These are phyloP conservation scores for Zonotrichia leucophrys DNA, from an alignment of 2,113 vertebrate genomes.

Conservation along the genomic window DNA sequence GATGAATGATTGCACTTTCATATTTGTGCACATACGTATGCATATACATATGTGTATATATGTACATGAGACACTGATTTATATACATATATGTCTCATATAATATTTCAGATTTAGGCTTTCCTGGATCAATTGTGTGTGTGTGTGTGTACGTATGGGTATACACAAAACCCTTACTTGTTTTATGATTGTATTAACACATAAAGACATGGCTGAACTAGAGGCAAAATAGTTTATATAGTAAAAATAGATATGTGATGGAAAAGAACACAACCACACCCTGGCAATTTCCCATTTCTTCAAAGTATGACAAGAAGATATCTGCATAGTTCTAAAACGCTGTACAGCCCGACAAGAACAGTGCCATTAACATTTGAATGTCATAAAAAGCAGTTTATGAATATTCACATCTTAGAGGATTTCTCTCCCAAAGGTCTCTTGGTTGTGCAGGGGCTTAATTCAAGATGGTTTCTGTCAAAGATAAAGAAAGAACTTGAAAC, in stretches of 20 bases:
- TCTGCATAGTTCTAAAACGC: neutral
- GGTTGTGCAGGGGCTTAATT: neutral
- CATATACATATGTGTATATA: neutral
- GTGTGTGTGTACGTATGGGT: neutral
- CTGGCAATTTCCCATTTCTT: neutral
- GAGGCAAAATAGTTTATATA: neutral
- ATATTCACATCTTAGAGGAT: neutral
- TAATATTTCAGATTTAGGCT: neutral
- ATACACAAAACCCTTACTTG: neutral
- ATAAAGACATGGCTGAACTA: neutral
- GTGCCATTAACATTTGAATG: neutral
- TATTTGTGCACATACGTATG: neutral
- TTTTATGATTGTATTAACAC: neutral
- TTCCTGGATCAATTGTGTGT: neutral
- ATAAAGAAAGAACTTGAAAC: neutral
- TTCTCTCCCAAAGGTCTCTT: neutral
- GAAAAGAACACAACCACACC: neutral
- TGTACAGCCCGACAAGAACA: neutral
- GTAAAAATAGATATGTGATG: neutral
- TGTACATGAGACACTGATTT: neutral
- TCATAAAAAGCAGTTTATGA: neutral
- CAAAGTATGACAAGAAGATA: neutral
- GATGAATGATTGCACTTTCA: neutral
- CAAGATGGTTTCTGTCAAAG: neutral
- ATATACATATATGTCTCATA: neutral